Percentiles rank a stretch among this genome's conserved stretches.
Conservation (phyloP, 1,140 invertebrate species). For the Drosophila seguyi region DNA sequence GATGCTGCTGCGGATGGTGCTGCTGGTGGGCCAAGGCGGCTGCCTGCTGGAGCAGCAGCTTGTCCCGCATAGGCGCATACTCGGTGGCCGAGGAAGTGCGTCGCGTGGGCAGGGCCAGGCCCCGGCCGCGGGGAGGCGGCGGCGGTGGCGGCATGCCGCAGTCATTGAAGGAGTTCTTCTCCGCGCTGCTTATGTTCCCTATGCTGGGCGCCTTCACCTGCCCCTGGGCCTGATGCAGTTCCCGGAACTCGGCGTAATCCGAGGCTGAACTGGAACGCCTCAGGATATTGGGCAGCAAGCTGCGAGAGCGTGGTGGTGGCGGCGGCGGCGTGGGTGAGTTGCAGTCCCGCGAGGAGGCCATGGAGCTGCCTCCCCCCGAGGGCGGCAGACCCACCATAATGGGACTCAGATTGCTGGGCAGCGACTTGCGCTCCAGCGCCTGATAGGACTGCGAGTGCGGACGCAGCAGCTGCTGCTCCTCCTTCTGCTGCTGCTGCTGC, state of each 20-base stretch:
- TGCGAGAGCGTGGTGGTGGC: conserved; percentile 87
- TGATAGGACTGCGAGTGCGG: conserved; percentile 65
- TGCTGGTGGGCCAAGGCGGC: conserved; percentile 79
- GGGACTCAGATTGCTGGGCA: conserved; percentile 76
- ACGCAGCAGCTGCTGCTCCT: conserved; percentile 69
- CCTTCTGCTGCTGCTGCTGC: conserved; percentile 86
- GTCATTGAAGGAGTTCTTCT: conserved; percentile 81
- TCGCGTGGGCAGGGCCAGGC: conserved; percentile 65
- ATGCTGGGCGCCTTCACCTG: conserved; percentile 67
- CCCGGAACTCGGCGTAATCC: conserved; percentile 87
- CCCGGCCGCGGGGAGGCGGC: conserved; percentile 81
- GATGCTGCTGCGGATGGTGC: conserved; percentile 78
- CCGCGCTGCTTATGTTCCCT: conserved; percentile 74
- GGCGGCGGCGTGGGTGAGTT: conserved; percentile 86
- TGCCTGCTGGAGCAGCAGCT: conserved; percentile 73
- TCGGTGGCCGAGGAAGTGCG: conserved; percentile 81
- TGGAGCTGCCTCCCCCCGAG: neutral
- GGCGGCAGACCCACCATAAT: conserved; percentile 46
- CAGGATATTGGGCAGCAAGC: conserved; percentile 85
- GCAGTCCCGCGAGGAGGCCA: conserved; percentile 83
- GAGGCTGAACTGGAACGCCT: conserved; percentile 89
- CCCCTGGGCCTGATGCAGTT: conserved; percentile 68
- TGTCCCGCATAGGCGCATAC: conserved; percentile 79
- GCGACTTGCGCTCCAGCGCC: conserved; percentile 64
- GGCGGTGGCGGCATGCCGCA: conserved; percentile 83